Conservation (phyloP, 2,797 vertebrate species). For the Pantherophis alleghaniensis region DNA sequence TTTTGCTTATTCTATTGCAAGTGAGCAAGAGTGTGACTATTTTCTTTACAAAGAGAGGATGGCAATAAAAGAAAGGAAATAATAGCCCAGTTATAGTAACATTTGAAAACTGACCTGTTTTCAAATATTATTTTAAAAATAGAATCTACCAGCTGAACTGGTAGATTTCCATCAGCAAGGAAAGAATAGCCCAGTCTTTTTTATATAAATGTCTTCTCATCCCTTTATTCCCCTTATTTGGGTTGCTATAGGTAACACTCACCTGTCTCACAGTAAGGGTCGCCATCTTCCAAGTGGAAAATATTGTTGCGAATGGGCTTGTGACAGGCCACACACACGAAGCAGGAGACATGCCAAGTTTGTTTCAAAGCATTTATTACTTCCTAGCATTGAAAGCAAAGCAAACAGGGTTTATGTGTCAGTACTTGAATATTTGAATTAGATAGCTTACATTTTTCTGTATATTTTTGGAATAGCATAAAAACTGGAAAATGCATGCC, state of each 20-base stretch:
- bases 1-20: neutral
- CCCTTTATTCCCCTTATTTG: neutral
- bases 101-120: neutral
- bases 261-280: slow-evolving; percentile 97
- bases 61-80: neutral
- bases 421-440: slow-evolving; percentile 16
- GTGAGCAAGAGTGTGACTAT: neutral
- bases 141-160: neutral
- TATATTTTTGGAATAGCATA: neutral
- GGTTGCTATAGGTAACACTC: slow-evolving; percentile 42
- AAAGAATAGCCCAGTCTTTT: neutral
- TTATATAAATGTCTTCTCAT: neutral
- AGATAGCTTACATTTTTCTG: slow-evolving; percentile 16
- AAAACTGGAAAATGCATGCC: neutral
- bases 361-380: slow-evolving; percentile 98
- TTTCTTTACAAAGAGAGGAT: neutral
- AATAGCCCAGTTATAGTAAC: too few species aligned
- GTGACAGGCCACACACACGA: slow-evolving; percentile 89
- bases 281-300: slow-evolving; percentile 97
- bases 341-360: slow-evolving; percentile 96
- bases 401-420: slow-evolving; percentile 31
- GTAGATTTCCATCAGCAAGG: neutral
- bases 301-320: slow-evolving; percentile 93
- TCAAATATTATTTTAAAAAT: neutral
- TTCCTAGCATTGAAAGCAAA: slow-evolving; percentile 77